These are phyloP conservation scores for Resseliella maxima DNA, from an alignment of 2,888 invertebrate genomes.

Conservation along the genomic window DNA sequence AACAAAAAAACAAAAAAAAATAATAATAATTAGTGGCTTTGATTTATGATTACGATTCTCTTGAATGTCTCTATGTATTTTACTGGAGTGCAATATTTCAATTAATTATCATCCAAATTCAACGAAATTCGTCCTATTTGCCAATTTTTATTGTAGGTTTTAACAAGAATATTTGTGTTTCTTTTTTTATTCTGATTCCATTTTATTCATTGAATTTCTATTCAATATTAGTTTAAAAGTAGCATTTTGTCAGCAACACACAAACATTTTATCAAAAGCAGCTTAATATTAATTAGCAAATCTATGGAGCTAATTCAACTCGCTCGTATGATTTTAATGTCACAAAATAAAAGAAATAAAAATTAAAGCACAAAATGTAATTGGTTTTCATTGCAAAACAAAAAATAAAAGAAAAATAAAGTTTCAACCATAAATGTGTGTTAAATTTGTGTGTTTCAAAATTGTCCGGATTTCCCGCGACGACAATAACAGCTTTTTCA, in stretches of 20 bases:
- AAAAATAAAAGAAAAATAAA: neutral
- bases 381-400: neutral
- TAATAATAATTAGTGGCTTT: constrained; percentile 33
- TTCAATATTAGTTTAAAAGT: no score
- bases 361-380: neutral
- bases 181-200: neutral
- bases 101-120: neutral
- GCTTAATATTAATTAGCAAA: no score
- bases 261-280: no score
- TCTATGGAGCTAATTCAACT: no score
- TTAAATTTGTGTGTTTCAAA: neutral
- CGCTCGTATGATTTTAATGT: no score
- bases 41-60: neutral
- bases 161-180: neutral
- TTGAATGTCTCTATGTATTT: neutral
- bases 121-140: constrained; percentile 32
- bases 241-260: no score
- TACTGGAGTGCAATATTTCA: neutral
- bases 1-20: no score
- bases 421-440: neutral
- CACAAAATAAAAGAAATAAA: neutral
- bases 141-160: neutral
- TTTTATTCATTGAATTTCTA: neutral
- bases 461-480: neutral
- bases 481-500: neutral